These are phyloP conservation scores for Drosophila paulistorum DNA, from an alignment of 1,140 invertebrate genomes.

Conservation along the genomic window DNA sequence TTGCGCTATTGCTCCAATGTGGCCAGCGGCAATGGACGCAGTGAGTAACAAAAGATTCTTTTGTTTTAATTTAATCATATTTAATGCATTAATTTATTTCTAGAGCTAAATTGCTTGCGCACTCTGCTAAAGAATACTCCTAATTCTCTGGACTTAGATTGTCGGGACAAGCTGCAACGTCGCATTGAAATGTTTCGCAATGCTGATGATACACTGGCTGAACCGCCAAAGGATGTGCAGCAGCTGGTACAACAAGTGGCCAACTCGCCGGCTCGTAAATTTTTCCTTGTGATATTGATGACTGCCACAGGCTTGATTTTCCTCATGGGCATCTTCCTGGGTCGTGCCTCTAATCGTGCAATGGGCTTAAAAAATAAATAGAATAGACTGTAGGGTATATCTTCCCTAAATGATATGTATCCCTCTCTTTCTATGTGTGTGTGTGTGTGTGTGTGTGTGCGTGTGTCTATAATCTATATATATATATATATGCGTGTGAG, in stretches of 20 bases:
- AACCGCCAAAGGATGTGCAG: constrained; percentile 87
- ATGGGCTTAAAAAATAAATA: constrained; percentile 86
- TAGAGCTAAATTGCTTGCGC: constrained; percentile 93
- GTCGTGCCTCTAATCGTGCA: constrained; percentile 89
- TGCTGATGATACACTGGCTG: constrained; percentile 88
- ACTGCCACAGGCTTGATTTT: constrained; percentile 91
- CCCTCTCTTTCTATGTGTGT: constrained; percentile 32
- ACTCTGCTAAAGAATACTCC: constrained; percentile 87
- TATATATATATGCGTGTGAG: constrained; percentile 28
- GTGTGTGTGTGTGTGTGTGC: constrained; percentile 33
- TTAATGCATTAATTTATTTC: constrained; percentile 68
- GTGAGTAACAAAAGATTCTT: constrained; percentile 84
- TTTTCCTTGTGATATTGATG: constrained; percentile 89
- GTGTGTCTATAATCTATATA: constrained; percentile 40
- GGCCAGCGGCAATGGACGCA: constrained; percentile 92
- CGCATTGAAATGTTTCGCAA: constrained; percentile 95
- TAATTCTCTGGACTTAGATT: constrained; percentile 89
- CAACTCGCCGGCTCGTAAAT: constrained; percentile 89
- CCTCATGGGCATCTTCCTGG: constrained; percentile 91
- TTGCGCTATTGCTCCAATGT: constrained; percentile 93
- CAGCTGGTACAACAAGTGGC: constrained; percentile 88
- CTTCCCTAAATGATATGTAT: constrained; percentile 25
- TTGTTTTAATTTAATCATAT: not conserved
- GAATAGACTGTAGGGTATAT: constrained; percentile 52
- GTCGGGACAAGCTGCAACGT: constrained; percentile 90